Percentiles rank a stretch among this genome's conserved stretches.
These are phyloP conservation scores for Ommatoiulus sabulosus DNA, from an alignment of 2,888 invertebrate genomes.

Conservation along the genomic window DNA sequence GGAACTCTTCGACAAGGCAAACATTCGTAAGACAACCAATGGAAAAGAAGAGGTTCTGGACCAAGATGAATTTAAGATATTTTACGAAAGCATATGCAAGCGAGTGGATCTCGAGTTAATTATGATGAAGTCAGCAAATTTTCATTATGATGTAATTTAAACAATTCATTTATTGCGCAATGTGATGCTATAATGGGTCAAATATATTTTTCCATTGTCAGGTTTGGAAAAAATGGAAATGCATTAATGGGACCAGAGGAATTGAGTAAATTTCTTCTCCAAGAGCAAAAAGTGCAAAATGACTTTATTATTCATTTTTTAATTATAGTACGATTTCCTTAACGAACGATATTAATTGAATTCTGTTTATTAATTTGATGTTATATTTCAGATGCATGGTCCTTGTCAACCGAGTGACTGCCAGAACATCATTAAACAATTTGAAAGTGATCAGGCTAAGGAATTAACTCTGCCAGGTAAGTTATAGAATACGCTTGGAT, in stretches of 20 bases:
- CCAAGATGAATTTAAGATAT: conserved; percentile 72
- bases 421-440: background rate
- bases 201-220: background rate
- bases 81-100: conserved; percentile 71
- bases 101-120: conserved; percentile 71
- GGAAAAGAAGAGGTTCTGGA: conserved; percentile 69
- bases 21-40: conserved; percentile 64
- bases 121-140: conserved; percentile 67
- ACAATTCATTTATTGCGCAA: background rate
- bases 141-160: background rate
- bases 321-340: background rate
- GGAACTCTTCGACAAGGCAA: conserved; percentile 69
- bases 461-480: conserved; percentile 38
- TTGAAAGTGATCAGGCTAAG: conserved; percentile 11
- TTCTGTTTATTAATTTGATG: background rate
- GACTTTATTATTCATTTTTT: background rate
- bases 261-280: conserved; percentile 69
- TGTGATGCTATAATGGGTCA: too few species aligned
- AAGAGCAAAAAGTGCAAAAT: conserved; percentile 68
- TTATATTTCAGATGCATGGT: background rate
- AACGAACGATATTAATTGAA: too few species aligned
- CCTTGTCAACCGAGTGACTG: background rate
- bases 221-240: conserved; percentile 67
- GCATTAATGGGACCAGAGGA: conserved; percentile 69
- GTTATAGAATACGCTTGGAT: too few species aligned